Conservation (phyloP, 2,113 vertebrate species). For the Rhea americana region DNA sequence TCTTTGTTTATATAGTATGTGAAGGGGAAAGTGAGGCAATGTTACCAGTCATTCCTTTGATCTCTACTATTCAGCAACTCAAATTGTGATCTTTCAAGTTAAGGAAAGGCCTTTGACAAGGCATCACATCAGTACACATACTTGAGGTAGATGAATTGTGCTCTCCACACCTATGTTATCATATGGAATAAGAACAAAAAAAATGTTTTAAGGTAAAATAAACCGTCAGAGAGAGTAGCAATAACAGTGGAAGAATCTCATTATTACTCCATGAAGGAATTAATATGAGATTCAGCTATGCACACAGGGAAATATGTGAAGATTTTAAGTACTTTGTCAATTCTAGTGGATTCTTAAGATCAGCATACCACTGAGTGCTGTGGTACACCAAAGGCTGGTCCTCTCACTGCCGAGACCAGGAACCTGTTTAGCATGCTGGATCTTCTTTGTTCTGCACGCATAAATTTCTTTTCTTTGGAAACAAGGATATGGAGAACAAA, state of each 20-base stretch:
- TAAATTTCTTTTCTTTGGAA: not conserved
- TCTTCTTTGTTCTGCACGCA: not conserved
- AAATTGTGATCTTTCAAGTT: not conserved
- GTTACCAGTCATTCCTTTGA: not conserved
- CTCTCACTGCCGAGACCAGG: not conserved
- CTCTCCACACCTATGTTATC: not conserved
- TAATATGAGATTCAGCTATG: not conserved
- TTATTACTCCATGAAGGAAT: not conserved
- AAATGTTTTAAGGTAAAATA: not conserved
- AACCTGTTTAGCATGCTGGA: not conserved
- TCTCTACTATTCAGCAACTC: not conserved
- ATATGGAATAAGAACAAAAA: not conserved
- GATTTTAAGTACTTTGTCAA: not conserved
- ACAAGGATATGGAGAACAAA: not conserved
- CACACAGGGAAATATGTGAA: not conserved
- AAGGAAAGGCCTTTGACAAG: not conserved
- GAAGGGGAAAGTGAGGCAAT: not conserved
- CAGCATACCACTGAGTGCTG: accelerated
- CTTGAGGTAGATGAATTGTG: not conserved
- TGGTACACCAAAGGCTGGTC: not conserved
- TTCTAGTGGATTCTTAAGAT: not conserved
- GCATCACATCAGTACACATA: not conserved
- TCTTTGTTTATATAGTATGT: not conserved
- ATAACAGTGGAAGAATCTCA: not conserved
- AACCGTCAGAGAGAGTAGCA: not conserved